These are phyloP conservation scores for Drosophila tsacasi DNA, from an alignment of 1,140 invertebrate species.

Conservation along the genomic window DNA sequence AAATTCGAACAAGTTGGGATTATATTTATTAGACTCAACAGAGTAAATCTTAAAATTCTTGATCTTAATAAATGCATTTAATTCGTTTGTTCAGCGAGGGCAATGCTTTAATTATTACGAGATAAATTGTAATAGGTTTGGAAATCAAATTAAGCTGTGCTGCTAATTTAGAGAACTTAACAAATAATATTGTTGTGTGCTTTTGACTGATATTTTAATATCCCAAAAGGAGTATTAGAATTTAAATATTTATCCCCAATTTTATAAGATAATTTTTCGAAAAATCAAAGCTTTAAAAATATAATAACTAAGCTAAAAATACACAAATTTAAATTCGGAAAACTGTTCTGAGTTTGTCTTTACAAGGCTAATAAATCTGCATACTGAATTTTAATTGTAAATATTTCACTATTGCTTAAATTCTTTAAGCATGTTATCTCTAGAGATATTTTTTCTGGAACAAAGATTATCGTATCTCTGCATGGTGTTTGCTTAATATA, in stretches of 20 bases:
- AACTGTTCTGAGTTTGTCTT: too few relatives aligned
- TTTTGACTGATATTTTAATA: too few relatives aligned
- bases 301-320: too few relatives aligned
- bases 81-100: background rate
- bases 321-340: too few relatives aligned
- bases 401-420: background rate
- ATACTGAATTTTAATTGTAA: too few relatives aligned
- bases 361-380: too few relatives aligned
- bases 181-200: too few relatives aligned
- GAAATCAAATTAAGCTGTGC: background rate
- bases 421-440: background rate
- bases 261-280: too few relatives aligned
- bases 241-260: too few relatives aligned
- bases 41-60: background rate
- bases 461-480: background rate
- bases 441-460: background rate
- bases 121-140: background rate
- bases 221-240: too few relatives aligned
- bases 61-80: background rate
- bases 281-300: too few relatives aligned
- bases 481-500: background rate
- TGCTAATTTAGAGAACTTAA: background rate
- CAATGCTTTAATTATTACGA: background rate
- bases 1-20: conserved; percentile 2
- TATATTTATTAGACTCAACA: background rate